These are phyloP conservation scores for Charaxes varanes DNA, from an alignment of 1,140 invertebrate genomes.

Conservation along the genomic window DNA sequence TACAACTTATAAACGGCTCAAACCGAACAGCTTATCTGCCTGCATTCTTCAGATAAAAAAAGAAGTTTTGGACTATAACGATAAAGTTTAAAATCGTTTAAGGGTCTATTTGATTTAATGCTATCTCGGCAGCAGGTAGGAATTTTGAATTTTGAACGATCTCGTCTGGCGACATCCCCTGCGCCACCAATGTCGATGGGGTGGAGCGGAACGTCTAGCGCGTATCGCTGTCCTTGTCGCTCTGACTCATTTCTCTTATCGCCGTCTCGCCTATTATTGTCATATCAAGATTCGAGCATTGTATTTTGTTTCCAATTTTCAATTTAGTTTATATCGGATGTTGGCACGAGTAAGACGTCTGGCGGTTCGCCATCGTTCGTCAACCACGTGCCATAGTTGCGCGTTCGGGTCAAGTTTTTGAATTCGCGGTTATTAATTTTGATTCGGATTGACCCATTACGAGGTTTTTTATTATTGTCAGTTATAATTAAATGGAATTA, in stretches of 20 bases:
- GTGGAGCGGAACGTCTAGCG: constrained; percentile 55
- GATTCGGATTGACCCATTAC: constrained; percentile 19
- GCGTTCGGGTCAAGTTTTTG: constrained; percentile 31
- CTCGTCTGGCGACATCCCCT: constrained; percentile 66
- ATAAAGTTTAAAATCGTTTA: constrained; percentile 48
- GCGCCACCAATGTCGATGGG: constrained; percentile 45
- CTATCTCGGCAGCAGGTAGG: constrained; percentile 49
- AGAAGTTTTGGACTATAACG: constrained; percentile 14
- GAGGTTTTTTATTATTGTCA: constrained; percentile 22
- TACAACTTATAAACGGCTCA: constrained; percentile 45
- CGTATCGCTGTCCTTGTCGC: constrained; percentile 34
- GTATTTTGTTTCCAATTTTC: constrained; percentile 72
- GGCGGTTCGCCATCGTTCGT: constrained; percentile 41
- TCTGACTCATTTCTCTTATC: constrained; percentile 31
- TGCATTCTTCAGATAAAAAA: constrained; percentile 18
- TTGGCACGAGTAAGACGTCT: constrained; percentile 63
- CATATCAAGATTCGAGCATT: constrained; percentile 69
- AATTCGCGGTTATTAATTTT: constrained; percentile 19
- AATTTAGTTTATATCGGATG: constrained; percentile 70
- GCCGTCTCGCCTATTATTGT: constrained; percentile 67
- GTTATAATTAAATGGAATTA: constrained; percentile 49
- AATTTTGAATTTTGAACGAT: constrained; percentile 60
- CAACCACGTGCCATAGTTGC: constrained; percentile 43
- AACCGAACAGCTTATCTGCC: constrained; percentile 35
- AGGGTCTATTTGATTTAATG: constrained; percentile 26